Base-by-base conservation (phyloP, 1,140 invertebrate genomes). In the Cherax quadricarinatus region DNA sequence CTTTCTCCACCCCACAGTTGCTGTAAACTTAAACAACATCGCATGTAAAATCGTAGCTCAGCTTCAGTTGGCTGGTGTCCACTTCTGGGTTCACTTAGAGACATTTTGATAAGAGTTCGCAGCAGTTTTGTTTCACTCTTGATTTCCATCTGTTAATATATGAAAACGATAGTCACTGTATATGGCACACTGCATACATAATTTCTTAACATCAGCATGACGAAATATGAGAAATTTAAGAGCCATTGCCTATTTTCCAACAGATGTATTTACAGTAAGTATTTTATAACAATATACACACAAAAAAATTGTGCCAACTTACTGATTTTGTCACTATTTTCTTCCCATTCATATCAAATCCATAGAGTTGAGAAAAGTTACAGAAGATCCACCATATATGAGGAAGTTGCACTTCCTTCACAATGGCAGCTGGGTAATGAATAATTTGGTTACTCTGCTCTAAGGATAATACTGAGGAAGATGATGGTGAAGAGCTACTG, bases 381-480 rank as follows among this genome's bases (percentile, higher is more conserved):
- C 53, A 66, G 62, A 93, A 87, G 57, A 94, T 62, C 92, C 93
- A 93, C 84, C 93, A 90, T n/a, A 94, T 57, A 70, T 93, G 87
- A 70, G 93, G 41, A 84, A 94, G 91, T n/a, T 93, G 88, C 92
- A 94, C 94, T 21, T 90, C 9, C 86, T 93, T 93, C 51, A 81
- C n/a, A 3, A 86, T 57, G 5, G 87, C 70, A 12, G 92, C 24
- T 4, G 92, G 92, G 83, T 80, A 91, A 18, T 81, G 75, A 51
- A 87, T 21, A 53, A 81, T 6, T 9, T 48, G 49, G 48, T 53
- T 75, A 18, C 41, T 24, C 24, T 86, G 86, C n/a, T 78, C 86
- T 88, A 48, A 24, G 30, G 51, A 41, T 30, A 41, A 21, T 12
- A 51, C 21, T 14, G 75, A 53, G 30, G 41, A 41, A 9, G 57